Percentiles rank a stretch among this genome's conserved stretches.
phyloP scores from a whole-genome alignment of 2,113 vertebrate species.

The Andinoacara biseriatus region DNA sequence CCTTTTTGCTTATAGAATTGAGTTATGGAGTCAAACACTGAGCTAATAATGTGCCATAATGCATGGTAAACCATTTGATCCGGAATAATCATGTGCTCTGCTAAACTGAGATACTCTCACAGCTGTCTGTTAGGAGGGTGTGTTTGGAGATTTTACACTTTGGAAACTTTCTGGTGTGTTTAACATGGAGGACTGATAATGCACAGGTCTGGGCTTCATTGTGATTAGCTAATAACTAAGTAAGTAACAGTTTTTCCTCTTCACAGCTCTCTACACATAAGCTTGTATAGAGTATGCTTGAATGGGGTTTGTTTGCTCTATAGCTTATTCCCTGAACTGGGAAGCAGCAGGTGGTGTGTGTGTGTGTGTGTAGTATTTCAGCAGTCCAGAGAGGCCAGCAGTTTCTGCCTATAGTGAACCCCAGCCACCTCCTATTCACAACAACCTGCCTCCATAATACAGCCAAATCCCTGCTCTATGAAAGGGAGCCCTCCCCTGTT shows the following conservation, averaged over 20 bases:
- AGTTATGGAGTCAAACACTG: constrained; percentile 19
- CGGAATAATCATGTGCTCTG: constrained; percentile 11
- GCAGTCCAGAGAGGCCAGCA: constrained; percentile 9
- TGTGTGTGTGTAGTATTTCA: not conserved
- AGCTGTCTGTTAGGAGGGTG: not conserved
- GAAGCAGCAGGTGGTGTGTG: constrained; percentile 18
- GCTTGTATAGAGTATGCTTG: not conserved
- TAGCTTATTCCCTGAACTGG: not conserved
- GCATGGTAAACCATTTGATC: constrained; percentile 52
- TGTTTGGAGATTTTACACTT: not conserved
- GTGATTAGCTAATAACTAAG: not conserved
- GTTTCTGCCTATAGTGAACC: constrained; percentile 4
- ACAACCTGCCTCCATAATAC: constrained; percentile 14
- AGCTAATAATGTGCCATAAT: constrained; percentile 48
- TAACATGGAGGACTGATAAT: not conserved
- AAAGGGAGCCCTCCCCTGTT: not conserved
- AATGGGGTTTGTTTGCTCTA: constrained; percentile 2
- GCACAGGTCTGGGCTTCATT: not conserved
- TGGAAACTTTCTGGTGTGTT: not conserved
- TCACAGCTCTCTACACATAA: not conserved
- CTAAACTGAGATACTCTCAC: not conserved
- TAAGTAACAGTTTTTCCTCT: constrained; percentile 9
- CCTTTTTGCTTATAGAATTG: constrained; percentile 46
- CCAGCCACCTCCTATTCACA: constrained; percentile 28
- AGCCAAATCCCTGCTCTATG: constrained; percentile 21